phyloP scores from a whole-genome alignment of 2,113 vertebrate species.

The Semicossyphus pulcher region DNA sequence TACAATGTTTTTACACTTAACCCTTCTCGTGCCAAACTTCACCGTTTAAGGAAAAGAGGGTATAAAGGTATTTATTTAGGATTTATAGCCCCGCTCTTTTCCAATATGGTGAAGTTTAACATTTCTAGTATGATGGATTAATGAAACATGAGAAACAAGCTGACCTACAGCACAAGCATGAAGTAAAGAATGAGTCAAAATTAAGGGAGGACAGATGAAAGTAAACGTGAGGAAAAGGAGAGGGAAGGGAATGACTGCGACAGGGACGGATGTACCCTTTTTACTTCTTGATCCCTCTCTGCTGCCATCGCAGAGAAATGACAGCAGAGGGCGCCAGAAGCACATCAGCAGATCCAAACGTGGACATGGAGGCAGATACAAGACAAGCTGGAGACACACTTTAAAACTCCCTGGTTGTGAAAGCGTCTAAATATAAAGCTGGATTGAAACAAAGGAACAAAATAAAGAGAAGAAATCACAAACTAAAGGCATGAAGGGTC shows the following conservation, averaged over 20 bases:
- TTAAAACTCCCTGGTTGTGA: background rate
- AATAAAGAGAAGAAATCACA: background rate
- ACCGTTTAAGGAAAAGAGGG: slow-evolving; percentile 63
- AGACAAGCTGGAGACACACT: slow-evolving; percentile 35
- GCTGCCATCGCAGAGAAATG: slow-evolving; percentile 32
- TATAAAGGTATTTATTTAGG: slow-evolving; percentile 1
- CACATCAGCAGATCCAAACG: slow-evolving; percentile 28
- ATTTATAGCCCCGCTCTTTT: slow-evolving; percentile 41
- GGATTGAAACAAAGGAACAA: background rate
- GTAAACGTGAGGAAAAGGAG: slow-evolving; percentile 46
- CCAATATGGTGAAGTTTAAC: slow-evolving; percentile 67
- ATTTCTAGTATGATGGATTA: slow-evolving; percentile 42
- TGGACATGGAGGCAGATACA: slow-evolving; percentile 60
- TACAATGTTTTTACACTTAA: slow-evolving; percentile 1
- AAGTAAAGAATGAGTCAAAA: slow-evolving; percentile 33
- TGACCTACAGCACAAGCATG: slow-evolving; percentile 54
- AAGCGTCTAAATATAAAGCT: too few relatives aligned
- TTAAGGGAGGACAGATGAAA: slow-evolving; percentile 33
- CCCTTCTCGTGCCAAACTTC: slow-evolving; percentile 69
- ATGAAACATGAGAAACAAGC: slow-evolving; percentile 51
- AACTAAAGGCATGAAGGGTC: background rate
- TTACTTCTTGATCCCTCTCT: slow-evolving; percentile 36
- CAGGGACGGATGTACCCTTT: slow-evolving; percentile 38
- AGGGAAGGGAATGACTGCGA: slow-evolving; percentile 28
- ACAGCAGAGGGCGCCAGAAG: slow-evolving; percentile 72